Percentiles rank a stretch among this genome's conserved stretches.
phyloP scores from a whole-genome alignment of 2,113 vertebrate species.

The Buteo buteo region DNA sequence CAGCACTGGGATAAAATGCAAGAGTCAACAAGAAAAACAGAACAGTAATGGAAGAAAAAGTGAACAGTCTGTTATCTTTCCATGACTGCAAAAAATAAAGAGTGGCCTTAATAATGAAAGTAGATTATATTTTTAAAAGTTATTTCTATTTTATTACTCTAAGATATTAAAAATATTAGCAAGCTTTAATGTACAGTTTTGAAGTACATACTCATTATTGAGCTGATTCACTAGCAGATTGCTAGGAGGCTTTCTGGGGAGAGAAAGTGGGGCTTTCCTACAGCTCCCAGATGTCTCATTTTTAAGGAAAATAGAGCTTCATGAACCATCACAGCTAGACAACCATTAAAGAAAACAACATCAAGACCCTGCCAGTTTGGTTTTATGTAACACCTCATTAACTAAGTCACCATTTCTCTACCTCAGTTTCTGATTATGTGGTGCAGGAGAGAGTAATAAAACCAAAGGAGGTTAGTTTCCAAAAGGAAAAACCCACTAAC shows the following conservation, averaged over 20 bases:
- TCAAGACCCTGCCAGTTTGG: neutral
- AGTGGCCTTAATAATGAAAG: neutral
- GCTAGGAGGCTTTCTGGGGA: neutral
- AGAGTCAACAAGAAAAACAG: neutral
- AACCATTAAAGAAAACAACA: neutral
- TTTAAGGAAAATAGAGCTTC: neutral
- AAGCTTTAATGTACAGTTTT: neutral
- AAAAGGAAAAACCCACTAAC: neutral
- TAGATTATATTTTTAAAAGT: neutral
- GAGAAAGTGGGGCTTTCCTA: neutral
- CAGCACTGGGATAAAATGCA: neutral
- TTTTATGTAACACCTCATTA: neutral
- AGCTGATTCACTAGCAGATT: neutral
- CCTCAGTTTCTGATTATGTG: constrained; percentile 20
- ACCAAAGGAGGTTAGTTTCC: neutral
- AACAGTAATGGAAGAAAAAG: neutral
- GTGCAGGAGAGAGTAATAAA: constrained; percentile 8
- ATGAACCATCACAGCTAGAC: neutral
- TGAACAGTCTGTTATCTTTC: neutral
- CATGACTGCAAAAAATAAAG: neutral
- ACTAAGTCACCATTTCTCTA: constrained; percentile 12
- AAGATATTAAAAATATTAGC: neutral
- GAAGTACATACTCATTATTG: neutral
- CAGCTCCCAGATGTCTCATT: neutral
- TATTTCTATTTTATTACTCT: neutral